phyloP scores from a whole-genome alignment of 1,140 invertebrate species.

The Chironomus striatipennis region DNA sequence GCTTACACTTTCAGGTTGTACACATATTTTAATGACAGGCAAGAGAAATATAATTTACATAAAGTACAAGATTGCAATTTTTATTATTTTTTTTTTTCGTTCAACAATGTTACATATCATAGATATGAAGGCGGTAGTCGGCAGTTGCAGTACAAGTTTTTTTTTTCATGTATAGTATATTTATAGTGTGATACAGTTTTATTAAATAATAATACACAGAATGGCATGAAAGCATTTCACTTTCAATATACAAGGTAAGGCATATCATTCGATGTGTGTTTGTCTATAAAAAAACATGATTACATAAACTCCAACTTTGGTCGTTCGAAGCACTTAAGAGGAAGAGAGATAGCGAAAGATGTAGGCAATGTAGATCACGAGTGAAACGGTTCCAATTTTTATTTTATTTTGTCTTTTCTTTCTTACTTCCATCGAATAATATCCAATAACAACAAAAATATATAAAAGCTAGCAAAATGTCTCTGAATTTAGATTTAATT shows the following conservation, averaged over 20 bases:
- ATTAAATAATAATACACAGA: not conserved
- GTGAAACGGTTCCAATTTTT: not conserved
- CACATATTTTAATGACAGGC: too few relatives aligned
- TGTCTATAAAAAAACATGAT: not conserved
- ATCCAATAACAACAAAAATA: not conserved
- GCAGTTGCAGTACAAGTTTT: not conserved
- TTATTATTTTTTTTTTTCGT: too few relatives aligned
- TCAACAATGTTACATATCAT: not conserved
- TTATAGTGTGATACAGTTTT: not conserved
- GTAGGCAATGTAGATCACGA: not conserved
- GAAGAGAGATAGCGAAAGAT: not conserved
- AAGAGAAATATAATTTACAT: not conserved
- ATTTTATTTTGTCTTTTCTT: not conserved
- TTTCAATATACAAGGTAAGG: slow-evolving; percentile 13
- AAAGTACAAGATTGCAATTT: slow-evolving; percentile 14
- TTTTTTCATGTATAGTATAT: too few relatives aligned
- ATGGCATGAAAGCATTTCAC: not conserved
- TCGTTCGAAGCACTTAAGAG: not conserved
- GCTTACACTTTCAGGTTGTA: too few relatives aligned
- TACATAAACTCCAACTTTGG: not conserved
- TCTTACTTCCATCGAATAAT: not conserved
- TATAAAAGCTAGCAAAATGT: not conserved
- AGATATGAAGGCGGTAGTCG: not conserved
- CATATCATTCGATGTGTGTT: not conserved
- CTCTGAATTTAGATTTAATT: too few relatives aligned